Evolutionary conservation across 1,140 invertebrate genomes (phyloP), one percentile per base, ranked within the genome.

Genomic region (Melipona quadrifasciata): DNA sequence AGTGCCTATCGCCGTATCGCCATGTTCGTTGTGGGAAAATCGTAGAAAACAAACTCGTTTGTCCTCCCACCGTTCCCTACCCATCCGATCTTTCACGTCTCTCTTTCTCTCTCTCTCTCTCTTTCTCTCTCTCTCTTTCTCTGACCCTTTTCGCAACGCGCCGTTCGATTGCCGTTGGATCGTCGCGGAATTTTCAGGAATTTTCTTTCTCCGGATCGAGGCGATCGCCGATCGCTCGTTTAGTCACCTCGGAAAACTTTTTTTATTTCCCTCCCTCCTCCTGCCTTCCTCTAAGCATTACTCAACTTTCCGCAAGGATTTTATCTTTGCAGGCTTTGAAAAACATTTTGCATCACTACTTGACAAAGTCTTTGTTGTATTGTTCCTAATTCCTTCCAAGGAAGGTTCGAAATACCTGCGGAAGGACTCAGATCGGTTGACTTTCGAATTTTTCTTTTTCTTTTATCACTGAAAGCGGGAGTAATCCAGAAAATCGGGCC

Each of bases 41-140:
- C 84, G 92, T 93, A 93, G 93, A 93, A 94, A 94, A 93, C 93
- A 93, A 94, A 94, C 93, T 94, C 92, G 93, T 93, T 93, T 92
- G 82, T 85, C 90, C 90, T 86, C 87, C 88, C 89, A 86, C 82
- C 82, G 10, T 55, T 80, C 81, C 70, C 53, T 85, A 67, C 47
- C 65, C 72, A 83, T 84, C 55, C 65, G 58, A 79, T 82, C 68
- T 67, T 53, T 85, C 70, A 16, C 65, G n/a, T 77, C 71, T 76
- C 39, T n/a, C 67, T 57, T 47, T 61, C 19, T 55, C 34, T 4
- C 27, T 64, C 61, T 67, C 2, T 57, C 6, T 57, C 57, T 57
- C 19, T 58, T 0, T 61, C 8, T 61, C 58, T 61, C 34, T 51
- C 70, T 71, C n/a, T 27, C 71, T 72, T n/a, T 27, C 73, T 34